These are phyloP conservation scores for Embiotoca jacksoni DNA, from an alignment of 2,113 vertebrate species.

Conservation along the genomic window DNA sequence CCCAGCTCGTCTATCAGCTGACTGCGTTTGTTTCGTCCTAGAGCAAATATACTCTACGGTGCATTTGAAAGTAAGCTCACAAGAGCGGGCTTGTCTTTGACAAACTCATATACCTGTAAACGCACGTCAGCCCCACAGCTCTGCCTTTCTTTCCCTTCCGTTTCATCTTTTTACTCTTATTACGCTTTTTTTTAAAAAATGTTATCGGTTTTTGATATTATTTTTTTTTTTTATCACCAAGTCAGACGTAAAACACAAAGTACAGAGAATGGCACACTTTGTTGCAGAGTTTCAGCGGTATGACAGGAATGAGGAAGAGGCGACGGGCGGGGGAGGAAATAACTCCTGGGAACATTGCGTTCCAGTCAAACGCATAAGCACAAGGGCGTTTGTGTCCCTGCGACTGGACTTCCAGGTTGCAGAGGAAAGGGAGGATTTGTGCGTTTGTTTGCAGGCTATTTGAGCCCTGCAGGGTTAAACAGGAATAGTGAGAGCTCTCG, in stretches of 20 bases:
- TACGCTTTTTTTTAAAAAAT: not conserved
- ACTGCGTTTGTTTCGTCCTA: constrained; percentile 60
- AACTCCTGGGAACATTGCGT: constrained; percentile 45
- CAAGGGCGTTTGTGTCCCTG: constrained; percentile 7
- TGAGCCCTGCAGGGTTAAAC: constrained; percentile 30
- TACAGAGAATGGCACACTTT: not conserved
- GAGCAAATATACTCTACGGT: constrained; percentile 52
- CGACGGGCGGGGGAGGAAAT: not conserved
- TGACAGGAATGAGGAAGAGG: no score
- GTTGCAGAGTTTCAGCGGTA: not conserved
- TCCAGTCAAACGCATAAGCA: constrained; percentile 4
- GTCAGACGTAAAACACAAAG: not conserved
- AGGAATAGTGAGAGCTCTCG: constrained; percentile 38
- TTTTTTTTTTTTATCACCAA: not conserved
- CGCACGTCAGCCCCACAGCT: not conserved
- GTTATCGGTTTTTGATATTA: not conserved
- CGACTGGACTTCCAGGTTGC: not conserved
- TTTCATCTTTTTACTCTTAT: constrained; percentile 13
- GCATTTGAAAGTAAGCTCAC: constrained; percentile 35
- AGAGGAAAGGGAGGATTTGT: not conserved
- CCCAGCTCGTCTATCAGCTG: constrained; percentile 42
- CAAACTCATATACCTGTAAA: constrained; percentile 54
- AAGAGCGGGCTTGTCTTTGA: constrained; percentile 62
- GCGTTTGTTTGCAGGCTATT: constrained; percentile 37
- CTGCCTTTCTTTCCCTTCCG: constrained; percentile 10